Evolutionary conservation across 2,113 vertebrate species (phyloP).

Genomic region (Cricetomys ansorgei): DNA sequence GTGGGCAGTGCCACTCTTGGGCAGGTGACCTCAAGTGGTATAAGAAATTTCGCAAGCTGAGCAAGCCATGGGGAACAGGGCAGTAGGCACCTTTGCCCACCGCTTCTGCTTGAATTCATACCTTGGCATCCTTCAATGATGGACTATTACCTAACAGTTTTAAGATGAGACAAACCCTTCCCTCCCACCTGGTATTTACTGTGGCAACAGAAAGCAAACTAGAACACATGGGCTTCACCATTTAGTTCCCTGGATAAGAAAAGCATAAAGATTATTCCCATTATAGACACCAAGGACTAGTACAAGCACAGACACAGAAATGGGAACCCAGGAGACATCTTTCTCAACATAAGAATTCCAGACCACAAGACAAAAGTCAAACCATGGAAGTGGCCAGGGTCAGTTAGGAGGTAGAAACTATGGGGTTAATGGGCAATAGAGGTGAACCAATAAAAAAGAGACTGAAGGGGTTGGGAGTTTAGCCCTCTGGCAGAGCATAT

Average conservation of each 20-base stretch:
- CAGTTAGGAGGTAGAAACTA: not conserved
- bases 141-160: not conserved
- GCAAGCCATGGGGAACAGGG: not conserved
- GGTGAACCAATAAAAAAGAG: not conserved
- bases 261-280: fast-evolving
- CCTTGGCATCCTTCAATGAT: not conserved
- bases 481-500: not conserved
- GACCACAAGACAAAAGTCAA: not conserved
- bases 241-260: not conserved
- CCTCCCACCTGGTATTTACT: not conserved
- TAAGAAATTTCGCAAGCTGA: not conserved
- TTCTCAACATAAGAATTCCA: not conserved
- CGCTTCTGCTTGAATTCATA: not conserved
- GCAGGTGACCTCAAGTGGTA: not conserved
- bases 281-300: not conserved
- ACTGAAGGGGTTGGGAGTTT: not conserved
- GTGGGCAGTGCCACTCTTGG: not conserved
- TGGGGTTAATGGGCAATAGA: fast-evolving
- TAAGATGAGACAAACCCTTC: not conserved
- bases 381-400: not conserved
- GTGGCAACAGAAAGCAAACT: not conserved
- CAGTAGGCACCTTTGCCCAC: not conserved
- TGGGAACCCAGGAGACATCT: not conserved
- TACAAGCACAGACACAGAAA: too few species aligned
- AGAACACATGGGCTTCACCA: not conserved